Percentiles rank a stretch among this genome's conserved stretches.
These are phyloP conservation scores for Boloria euphrosyne DNA, from an alignment of 2,888 invertebrate species.

Conservation along the genomic window DNA sequence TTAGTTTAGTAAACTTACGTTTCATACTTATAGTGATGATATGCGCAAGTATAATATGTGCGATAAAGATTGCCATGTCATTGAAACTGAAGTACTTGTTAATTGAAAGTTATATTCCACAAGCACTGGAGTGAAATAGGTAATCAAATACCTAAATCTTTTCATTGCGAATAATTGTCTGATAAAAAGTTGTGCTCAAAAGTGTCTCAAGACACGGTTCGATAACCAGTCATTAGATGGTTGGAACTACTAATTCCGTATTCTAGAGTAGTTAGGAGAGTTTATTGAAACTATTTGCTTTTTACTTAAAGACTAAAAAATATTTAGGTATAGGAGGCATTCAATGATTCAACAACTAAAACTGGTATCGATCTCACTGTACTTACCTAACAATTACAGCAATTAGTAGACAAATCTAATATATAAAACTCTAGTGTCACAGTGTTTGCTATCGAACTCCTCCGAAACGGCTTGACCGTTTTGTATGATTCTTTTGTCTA, in stretches of 20 bases:
- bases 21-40: not conserved
- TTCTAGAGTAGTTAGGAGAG: conserved; percentile 8
- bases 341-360: too few relatives aligned
- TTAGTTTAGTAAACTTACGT: not conserved
- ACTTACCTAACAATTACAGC: too few relatives aligned
- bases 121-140: conserved; percentile 13
- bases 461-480: too few relatives aligned
- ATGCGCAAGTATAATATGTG: conserved; percentile 8
- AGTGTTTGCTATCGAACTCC: too few relatives aligned
- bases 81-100: conserved; percentile 12
- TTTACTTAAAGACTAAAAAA: not conserved
- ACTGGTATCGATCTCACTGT: too few relatives aligned
- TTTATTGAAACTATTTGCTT: not conserved
- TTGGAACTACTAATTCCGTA: conserved; percentile 13
- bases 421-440: too few relatives aligned
- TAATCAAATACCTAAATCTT: conserved; percentile 14
- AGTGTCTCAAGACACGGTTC: conserved; percentile 23
- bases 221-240: conserved; percentile 20
- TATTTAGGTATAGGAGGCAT: too few relatives aligned
- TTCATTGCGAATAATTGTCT: conserved; percentile 16
- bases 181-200: conserved; percentile 23
- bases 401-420: too few relatives aligned
- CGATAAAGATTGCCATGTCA: conserved; percentile 11
- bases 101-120: conserved; percentile 10
- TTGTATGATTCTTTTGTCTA: too few relatives aligned